phyloP scores from a whole-genome alignment of 2,113 vertebrate species.

The Nyctibius bracteatus region DNA sequence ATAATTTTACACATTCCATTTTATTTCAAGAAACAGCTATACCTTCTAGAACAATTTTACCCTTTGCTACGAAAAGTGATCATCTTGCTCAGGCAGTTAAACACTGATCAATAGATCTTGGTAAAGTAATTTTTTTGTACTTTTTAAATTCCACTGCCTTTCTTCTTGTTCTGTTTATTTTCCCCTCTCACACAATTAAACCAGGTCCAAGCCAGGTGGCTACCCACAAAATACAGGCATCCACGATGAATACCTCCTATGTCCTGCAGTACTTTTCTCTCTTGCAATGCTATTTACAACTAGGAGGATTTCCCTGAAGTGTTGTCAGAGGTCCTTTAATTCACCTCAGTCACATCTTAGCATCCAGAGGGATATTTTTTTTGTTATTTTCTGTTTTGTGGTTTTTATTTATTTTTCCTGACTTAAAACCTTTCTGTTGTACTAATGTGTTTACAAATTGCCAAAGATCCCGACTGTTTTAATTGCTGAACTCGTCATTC shows the following conservation, averaged over 20 bases:
- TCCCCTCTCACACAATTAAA: background rate
- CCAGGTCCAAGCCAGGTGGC: background rate
- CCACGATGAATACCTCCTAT: background rate
- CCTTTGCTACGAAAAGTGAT: background rate
- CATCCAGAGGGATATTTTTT: background rate
- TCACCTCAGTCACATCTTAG: background rate
- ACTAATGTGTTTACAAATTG: background rate
- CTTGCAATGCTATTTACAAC: background rate
- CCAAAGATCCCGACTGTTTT: background rate
- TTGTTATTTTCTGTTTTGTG: background rate
- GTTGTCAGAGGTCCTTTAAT: background rate
- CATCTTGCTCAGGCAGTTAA: background rate
- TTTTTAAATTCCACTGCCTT: background rate
- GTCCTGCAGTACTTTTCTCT: background rate
- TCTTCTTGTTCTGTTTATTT: background rate
- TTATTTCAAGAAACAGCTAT: background rate
- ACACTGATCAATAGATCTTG: background rate
- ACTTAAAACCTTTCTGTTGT: background rate
- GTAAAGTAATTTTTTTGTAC: background rate
- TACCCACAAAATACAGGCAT: fast-evolving
- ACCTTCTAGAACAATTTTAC: background rate
- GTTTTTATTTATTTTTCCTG: background rate
- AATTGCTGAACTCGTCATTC: background rate
- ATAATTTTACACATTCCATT: background rate
- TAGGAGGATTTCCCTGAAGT: background rate